Base-by-base conservation (phyloP, 2,113 vertebrate genomes). In the Jacana jacana region DNA sequence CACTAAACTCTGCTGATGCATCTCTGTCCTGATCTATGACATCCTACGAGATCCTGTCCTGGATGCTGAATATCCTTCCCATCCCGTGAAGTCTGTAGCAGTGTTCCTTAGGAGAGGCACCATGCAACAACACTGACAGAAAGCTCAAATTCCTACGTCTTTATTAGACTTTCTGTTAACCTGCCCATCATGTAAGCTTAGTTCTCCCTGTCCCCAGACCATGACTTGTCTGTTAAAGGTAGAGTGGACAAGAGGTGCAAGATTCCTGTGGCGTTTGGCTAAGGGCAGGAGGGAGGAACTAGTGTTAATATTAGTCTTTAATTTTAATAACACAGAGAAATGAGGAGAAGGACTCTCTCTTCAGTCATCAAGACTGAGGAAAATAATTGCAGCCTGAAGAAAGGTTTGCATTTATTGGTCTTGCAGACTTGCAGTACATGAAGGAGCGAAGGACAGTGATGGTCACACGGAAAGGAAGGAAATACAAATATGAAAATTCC, bases 401-500 rank as follows among this genome's bases (percentile, higher is more conserved):
- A 80, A 9, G 11, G 18, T 77, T 80, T 91, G 60, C 69, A 60
- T 81, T 86, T 83, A 17, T 40, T 75, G 60, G 15, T 82, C 23
- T 64, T 66, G 9, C 54, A 60, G 27, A 40, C 51, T 40, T 75
- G 39, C 39, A 42, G 30, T 63, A 46, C 12, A 11, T 2, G 0
- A 19, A 73, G 42, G 20, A 69, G 17, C 20, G 81, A 81, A 80
- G 54, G 37, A 72, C 33, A 49, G 4, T 10, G 46, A 28, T 40
- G 18, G 35, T 77, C 40, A 48, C 18, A 42, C 0, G 0, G 25
- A 37, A 87, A 31, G 3, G 9, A 37, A 85, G 31, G 17, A 81
- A 77, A 78, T 5, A 5, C 2, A 9, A 79, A 42, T 4, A 71
- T 19, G 44, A 76, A 77, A 79, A 57, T 76, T 46, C 57, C 37